These are phyloP conservation scores for Sebastes nivosus DNA, from an alignment of 2,797 vertebrate genomes.

Conservation along the genomic window DNA sequence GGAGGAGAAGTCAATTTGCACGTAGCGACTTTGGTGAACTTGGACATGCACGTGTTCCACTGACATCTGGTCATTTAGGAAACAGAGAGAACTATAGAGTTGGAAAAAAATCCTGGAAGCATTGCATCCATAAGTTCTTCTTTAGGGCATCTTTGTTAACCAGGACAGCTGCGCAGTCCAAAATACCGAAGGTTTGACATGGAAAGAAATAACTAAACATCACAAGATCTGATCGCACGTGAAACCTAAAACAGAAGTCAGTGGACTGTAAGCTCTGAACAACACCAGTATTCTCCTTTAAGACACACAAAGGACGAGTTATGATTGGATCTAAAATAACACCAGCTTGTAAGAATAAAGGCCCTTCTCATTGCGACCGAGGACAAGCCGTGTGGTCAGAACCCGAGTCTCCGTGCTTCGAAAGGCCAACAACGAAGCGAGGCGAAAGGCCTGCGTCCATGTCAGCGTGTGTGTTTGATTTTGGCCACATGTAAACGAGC, in stretches of 20 bases:
- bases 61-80: background rate
- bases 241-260: background rate
- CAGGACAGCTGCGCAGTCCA: background rate
- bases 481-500: constrained; percentile 64
- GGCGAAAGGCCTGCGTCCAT: constrained; percentile 26
- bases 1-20: background rate
- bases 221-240: background rate
- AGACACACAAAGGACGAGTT: constrained; percentile 13
- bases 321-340: constrained; percentile 31
- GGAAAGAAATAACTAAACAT: background rate
- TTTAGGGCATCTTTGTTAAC: background rate
- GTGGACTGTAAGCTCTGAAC: background rate
- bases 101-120: background rate
- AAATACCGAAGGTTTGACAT: background rate
- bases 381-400: constrained; percentile 49
- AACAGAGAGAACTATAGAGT: background rate
- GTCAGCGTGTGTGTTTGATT: constrained; percentile 55
- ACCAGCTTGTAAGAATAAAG: constrained; percentile 33
- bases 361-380: constrained; percentile 37
- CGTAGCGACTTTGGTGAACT: background rate
- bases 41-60: background rate
- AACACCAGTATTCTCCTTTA: background rate
- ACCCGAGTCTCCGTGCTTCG: constrained; percentile 27
- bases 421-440: constrained; percentile 25
- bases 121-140: background rate